Conservation (phyloP, 2,797 vertebrate species). For the Pogonophryne albipinna region DNA sequence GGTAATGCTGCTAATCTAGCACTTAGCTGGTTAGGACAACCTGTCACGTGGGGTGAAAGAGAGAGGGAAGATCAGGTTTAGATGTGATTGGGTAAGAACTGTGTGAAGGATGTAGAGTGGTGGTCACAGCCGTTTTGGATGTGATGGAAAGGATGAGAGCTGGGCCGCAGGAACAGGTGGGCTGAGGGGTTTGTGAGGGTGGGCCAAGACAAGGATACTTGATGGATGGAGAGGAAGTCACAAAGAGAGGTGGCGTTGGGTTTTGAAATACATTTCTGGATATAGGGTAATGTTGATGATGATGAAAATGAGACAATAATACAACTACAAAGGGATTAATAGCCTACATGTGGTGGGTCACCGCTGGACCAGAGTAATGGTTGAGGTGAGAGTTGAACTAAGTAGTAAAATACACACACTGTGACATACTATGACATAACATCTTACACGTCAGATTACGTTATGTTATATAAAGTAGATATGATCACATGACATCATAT, state of each 20-base stretch:
- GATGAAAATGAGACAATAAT: slow-evolving; percentile 2
- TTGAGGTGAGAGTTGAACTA: background rate
- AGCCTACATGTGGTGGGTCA: background rate
- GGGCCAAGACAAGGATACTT: slow-evolving; percentile 11
- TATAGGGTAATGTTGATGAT: background rate
- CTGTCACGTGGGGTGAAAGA: slow-evolving; percentile 63
- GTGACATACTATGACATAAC: background rate
- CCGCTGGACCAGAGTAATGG: background rate
- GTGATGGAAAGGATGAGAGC: slow-evolving; percentile 42
- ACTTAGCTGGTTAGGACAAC: slow-evolving; percentile 69
- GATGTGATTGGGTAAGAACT: slow-evolving; percentile 37
- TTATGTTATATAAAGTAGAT: background rate
- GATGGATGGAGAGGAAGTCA: slow-evolving; percentile 32
- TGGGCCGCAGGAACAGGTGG: slow-evolving; percentile 47
- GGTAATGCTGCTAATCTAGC: slow-evolving; percentile 78
- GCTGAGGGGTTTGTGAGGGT: slow-evolving; percentile 13
- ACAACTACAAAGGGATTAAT: background rate
- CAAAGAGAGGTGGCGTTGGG: slow-evolving; percentile 1
- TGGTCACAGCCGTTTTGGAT: slow-evolving; percentile 50
- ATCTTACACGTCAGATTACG: background rate
- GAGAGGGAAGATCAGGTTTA: slow-evolving; percentile 39
- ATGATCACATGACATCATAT: background rate
- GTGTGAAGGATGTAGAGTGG: slow-evolving; percentile 24
- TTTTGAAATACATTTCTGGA: slow-evolving; percentile 6
- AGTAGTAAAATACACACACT: background rate